Evolutionary conservation across 2,888 invertebrate species (phyloP).

Genomic region (Mermis nigrescens): DNA sequence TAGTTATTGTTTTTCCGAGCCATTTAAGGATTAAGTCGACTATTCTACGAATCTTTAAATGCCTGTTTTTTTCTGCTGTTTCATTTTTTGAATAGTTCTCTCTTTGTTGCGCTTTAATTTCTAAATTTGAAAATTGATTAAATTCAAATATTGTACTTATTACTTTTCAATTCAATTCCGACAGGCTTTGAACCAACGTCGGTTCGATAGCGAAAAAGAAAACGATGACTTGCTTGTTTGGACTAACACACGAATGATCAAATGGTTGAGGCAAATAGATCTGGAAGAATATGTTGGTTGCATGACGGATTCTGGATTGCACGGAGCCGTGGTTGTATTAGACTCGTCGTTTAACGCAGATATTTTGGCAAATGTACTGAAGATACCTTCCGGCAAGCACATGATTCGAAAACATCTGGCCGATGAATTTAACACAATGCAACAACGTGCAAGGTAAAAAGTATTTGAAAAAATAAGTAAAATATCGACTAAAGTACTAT

Average conservation of each 20-base stretch:
- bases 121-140: too few relatives aligned
- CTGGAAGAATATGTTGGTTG: slow-evolving; percentile 72
- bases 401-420: slow-evolving; percentile 75
- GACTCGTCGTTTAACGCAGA: slow-evolving; percentile 84
- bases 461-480: too few relatives aligned
- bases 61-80: too few relatives aligned
- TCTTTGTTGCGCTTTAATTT: too few relatives aligned
- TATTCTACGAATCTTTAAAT: too few relatives aligned
- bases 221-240: slow-evolving; percentile 80
- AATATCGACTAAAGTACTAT: too few relatives aligned
- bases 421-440: slow-evolving; percentile 69
- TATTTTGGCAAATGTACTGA: slow-evolving; percentile 68
- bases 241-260: slow-evolving; percentile 80
- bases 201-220: slow-evolving; percentile 66
- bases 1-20: too few relatives aligned
- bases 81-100: too few relatives aligned
- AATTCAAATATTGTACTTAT: too few relatives aligned
- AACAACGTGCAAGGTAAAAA: slow-evolving; percentile 82
- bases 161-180: too few relatives aligned
- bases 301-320: slow-evolving; percentile 73
- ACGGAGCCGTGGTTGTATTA: slow-evolving; percentile 74
- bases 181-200: slow-evolving; percentile 61
- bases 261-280: slow-evolving; percentile 82
- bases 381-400: slow-evolving; percentile 74
- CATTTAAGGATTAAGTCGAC: too few relatives aligned